A percentile compares a stretch with the other conserved stretches of the same genome.
These are phyloP conservation scores for Drosophila insularis DNA, from an alignment of 1,140 invertebrate species.

Conservation along the genomic window DNA sequence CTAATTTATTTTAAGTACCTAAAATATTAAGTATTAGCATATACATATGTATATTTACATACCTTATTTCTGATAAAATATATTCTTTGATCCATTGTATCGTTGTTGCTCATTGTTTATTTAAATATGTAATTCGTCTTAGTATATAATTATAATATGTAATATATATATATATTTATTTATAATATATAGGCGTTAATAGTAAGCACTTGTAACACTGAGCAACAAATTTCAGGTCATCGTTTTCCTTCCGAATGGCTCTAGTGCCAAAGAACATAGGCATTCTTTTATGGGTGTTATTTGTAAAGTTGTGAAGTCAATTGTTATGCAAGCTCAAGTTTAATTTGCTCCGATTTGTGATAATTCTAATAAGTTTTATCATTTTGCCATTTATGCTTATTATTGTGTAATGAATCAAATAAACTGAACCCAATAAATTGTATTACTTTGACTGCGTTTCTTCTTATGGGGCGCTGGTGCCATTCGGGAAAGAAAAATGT, in stretches of 20 bases:
- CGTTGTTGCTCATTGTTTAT: not conserved
- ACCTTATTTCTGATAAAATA: not conserved
- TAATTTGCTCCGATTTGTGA: not conserved
- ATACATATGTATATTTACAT: not conserved
- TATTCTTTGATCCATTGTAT: not conserved
- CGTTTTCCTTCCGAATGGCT: not conserved
- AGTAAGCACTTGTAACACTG: constrained; percentile 36
- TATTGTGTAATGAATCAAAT: not conserved
- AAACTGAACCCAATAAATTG: not conserved
- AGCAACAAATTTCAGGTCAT: constrained; percentile 7
- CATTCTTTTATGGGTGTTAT: not conserved
- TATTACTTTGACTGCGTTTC: not conserved
- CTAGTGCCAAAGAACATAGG: not conserved
- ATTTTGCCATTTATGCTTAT: not conserved
- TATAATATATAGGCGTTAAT: not conserved
- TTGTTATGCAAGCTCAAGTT: not conserved
- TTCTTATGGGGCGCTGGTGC: constrained; percentile 31
- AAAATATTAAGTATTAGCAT: not conserved
- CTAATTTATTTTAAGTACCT: not conserved
- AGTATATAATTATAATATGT: constrained; percentile 7
- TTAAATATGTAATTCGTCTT: constrained; percentile 9
- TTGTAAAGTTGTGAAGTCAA: not conserved
- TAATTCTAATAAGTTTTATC: constrained; percentile 5
- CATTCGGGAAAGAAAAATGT: constrained; percentile 24
- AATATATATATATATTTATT: not conserved